Evolutionary conservation across 2,797 vertebrate species (phyloP).

Genomic region (Hephaestus fuliginosus): DNA sequence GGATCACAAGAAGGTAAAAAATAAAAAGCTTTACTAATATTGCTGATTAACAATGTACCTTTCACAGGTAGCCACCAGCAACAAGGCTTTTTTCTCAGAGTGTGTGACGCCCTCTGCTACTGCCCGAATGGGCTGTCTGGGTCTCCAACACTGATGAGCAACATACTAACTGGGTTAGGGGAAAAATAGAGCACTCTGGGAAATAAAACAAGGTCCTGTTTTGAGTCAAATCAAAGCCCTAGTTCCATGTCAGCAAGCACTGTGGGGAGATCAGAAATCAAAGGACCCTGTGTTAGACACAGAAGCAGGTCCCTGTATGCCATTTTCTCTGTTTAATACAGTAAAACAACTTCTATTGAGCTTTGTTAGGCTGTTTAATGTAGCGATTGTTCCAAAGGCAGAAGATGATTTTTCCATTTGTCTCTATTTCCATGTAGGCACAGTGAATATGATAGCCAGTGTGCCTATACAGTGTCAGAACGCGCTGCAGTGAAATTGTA

Average conservation of each 20-base stretch:
- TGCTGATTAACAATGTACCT: background rate
- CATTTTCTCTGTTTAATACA: slow-evolving; percentile 16
- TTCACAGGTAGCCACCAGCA: background rate
- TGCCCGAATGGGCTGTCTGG: slow-evolving; percentile 12
- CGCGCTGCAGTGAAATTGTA: slow-evolving; percentile 49
- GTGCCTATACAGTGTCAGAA: slow-evolving; percentile 44
- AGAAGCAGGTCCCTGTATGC: slow-evolving; percentile 5
- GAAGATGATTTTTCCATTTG: slow-evolving; percentile 49
- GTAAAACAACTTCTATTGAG: too few relatives aligned
- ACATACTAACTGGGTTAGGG: slow-evolving; percentile 52
- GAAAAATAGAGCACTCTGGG: slow-evolving; percentile 52
- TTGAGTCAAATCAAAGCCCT: slow-evolving; percentile 21
- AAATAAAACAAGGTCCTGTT: slow-evolving; percentile 52
- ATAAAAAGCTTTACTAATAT: background rate
- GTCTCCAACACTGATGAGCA: slow-evolving; percentile 22
- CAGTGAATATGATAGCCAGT: slow-evolving; percentile 49
- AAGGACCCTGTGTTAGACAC: slow-evolving; percentile 2
- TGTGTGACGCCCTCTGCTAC: slow-evolving; percentile 10
- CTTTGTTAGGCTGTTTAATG: background rate
- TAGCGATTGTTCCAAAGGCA: slow-evolving; percentile 21
- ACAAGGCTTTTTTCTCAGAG: background rate
- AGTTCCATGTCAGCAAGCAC: slow-evolving; percentile 26
- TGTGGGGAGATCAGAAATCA: slow-evolving; percentile 26
- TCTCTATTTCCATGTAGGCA: slow-evolving; percentile 40
- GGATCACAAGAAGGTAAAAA: background rate